Evolutionary conservation across 2,888 invertebrate genomes (phyloP).

Genomic region (Microplitis deprimator): DNA sequence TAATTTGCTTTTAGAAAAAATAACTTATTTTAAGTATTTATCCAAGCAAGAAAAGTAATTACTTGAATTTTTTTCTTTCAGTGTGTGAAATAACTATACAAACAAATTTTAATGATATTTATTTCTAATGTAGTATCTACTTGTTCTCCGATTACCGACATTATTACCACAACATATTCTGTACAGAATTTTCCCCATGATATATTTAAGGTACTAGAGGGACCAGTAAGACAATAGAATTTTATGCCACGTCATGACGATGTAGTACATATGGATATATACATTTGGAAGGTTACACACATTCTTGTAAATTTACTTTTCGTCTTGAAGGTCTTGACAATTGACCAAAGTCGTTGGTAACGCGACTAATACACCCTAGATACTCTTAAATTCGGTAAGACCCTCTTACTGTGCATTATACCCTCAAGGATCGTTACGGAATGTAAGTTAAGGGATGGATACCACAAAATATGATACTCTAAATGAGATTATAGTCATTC

Average conservation of each 20-base stretch:
- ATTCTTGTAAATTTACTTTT: slow-evolving; percentile 14
- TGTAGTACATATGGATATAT: neutral
- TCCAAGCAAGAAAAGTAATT: too few species aligned
- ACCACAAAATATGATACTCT: neutral
- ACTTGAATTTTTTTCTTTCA: too few species aligned
- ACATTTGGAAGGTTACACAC: slow-evolving; percentile 7
- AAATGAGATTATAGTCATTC: neutral
- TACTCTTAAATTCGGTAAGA: slow-evolving; percentile 42
- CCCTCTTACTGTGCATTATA: slow-evolving; percentile 7
- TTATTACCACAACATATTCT: neutral
- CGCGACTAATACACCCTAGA: slow-evolving; percentile 36
- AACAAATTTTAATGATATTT: too few species aligned
- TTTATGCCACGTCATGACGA: neutral
- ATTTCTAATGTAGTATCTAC: neutral
- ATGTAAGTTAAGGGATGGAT: neutral
- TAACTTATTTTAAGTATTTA: too few species aligned
- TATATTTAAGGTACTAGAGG: neutral
- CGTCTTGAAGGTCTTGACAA: neutral
- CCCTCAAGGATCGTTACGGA: neutral
- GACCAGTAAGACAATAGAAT: slow-evolving; percentile 2
- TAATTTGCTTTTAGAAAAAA: too few species aligned
- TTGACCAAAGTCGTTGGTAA: slow-evolving; percentile 19
- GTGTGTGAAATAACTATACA: too few species aligned
- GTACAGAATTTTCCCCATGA: neutral
- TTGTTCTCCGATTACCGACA: neutral